Conservation (phyloP, 2,113 vertebrate genomes). For the Balaeniceps rex region DNA sequence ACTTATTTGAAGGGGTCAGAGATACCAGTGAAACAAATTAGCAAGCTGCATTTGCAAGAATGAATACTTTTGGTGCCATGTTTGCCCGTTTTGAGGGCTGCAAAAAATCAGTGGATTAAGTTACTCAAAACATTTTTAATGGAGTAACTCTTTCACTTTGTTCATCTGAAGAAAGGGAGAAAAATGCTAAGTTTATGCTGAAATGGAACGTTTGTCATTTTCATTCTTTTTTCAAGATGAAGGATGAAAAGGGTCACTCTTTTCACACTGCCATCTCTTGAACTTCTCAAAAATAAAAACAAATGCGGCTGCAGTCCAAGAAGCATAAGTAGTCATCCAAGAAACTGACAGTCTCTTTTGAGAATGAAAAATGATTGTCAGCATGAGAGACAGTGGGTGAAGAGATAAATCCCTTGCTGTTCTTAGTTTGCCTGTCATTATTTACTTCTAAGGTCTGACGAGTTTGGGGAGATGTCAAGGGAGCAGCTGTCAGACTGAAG, state of each 20-base stretch:
- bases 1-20: not conserved
- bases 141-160: not conserved
- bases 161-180: not conserved
- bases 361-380: slow-evolving; percentile 39
- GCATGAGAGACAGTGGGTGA: slow-evolving; percentile 26
- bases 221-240: not conserved
- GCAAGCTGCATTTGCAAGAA: not conserved
- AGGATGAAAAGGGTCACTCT: not conserved
- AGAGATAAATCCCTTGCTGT: not conserved
- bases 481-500: not conserved
- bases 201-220: not conserved
- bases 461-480: not conserved
- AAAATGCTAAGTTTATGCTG: not conserved
- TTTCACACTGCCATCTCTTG: not conserved
- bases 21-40: not conserved
- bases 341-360: not conserved
- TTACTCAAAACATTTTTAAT: not conserved
- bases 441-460: slow-evolving; percentile 12
- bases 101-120: not conserved
- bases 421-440: slow-evolving; percentile 29
- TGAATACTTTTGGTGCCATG: not conserved
- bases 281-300: slow-evolving; percentile 12
- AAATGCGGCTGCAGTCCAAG: not conserved
- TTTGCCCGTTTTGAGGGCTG: not conserved
- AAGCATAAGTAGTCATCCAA: slow-evolving; percentile 10